These are phyloP conservation scores for Macrosiphum euphorbiae DNA, from an alignment of 2,888 invertebrate genomes.

Conservation along the genomic window DNA sequence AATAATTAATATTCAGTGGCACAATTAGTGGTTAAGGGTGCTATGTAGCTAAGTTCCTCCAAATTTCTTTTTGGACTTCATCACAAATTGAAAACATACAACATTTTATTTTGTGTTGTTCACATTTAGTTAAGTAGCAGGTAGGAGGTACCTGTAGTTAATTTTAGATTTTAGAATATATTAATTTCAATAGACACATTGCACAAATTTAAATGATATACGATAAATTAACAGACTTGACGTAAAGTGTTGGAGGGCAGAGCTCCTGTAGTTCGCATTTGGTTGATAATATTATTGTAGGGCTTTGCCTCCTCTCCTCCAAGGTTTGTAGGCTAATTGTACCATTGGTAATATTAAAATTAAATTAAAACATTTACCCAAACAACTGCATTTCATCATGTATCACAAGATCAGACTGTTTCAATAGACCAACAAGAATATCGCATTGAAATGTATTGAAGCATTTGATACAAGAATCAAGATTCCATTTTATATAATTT, in stretches of 20 bases:
- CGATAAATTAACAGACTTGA: background rate
- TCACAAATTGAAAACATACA: background rate
- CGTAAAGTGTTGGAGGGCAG: background rate
- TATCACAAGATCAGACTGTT: conserved; percentile 89
- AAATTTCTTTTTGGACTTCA: background rate
- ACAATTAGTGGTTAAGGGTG: background rate
- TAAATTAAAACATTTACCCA: conserved; percentile 71
- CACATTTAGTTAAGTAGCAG: background rate
- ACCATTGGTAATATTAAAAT: conserved; percentile 4
- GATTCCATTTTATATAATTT: conserved; percentile 91
- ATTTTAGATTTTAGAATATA: background rate
- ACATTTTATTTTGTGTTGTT: background rate
- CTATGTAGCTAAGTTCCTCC: background rate
- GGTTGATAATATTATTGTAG: background rate
- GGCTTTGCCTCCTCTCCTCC: background rate
- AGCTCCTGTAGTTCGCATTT: background rate
- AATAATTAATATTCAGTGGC: background rate
- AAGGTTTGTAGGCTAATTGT: background rate
- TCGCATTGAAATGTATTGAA: conserved; percentile 87
- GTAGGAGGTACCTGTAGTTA: background rate
- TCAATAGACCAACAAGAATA: conserved; percentile 81
- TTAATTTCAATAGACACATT: background rate
- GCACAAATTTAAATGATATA: background rate
- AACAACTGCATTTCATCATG: conserved; percentile 90
- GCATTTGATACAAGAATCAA: conserved; percentile 84